Base-by-base conservation (phyloP, 2,797 vertebrate species). In the Xiphophorus birchmanni region DNA sequence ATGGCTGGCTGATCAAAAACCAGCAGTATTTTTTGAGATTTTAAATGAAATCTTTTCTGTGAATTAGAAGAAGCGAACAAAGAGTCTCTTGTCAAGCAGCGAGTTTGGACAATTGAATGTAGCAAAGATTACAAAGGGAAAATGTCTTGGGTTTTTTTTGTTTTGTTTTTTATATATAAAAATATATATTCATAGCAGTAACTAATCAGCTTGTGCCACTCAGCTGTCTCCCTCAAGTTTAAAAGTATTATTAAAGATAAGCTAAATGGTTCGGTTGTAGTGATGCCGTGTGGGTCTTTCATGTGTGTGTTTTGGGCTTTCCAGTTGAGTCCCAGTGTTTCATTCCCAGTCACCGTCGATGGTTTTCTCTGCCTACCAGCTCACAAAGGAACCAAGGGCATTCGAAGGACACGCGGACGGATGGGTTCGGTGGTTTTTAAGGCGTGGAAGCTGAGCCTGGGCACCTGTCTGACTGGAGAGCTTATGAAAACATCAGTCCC, bases 401-500 rank as follows among this genome's bases (percentile, higher is more conserved):
- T 79, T 45, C 32, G 29, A 78, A 13, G 79, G 87, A 85, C 80
- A 45, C 86, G 75, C 88, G 74, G 89, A 85, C 50, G 17, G 32
- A 21, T 65, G 1, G 32, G 11, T 40, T 69, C 0, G 37, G 2
- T 42, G 37, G 47, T 75, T 47, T 23, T 74, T 67, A 21, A 63
- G 26, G n/a, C 80, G 75, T 83, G 73, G 18, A 48, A 42, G 42
- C 79, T 50, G 77, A 74, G 54, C 47, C 74, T 79, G 47, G 85
- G 83, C 90, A 88, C 92, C 93, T 97, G 95, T 96, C 95, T 96
- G 95, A 92, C 95, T 96, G 95, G 95, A 91, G 95, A 96, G 94
- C 95, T 94, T 95, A 95, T 95, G 95, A 96, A 97, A 97, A 97
- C 95, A 95, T 96, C 94, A 84, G 94, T 96, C 95, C 96, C 7